A percentile compares a stretch with the other conserved stretches of the same genome.
phyloP scores from a whole-genome alignment of 2,888 invertebrate species.

The Erpobdella octoculata region DNA sequence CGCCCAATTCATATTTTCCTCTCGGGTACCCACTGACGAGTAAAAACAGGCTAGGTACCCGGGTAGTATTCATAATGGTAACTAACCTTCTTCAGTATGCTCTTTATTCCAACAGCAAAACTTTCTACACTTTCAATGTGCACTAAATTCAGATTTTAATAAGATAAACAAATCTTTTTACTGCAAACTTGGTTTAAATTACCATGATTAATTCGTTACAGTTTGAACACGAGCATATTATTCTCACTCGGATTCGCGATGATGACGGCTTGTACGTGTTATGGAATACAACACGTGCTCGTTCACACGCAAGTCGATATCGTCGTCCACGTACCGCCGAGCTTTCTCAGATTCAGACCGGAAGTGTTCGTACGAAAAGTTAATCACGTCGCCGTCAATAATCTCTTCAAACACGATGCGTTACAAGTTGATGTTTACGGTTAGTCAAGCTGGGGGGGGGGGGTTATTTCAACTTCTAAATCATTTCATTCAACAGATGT shows the following conservation, averaged over 20 bases:
- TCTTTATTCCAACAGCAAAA: no score
- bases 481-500: no score
- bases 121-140: no score
- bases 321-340: constrained; percentile 34
- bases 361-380: constrained; percentile 33
- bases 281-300: constrained; percentile 6
- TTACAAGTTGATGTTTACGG: constrained; percentile 34
- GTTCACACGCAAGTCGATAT: constrained; percentile 32
- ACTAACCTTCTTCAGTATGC: no score
- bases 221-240: constrained; percentile 34
- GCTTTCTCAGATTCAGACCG: constrained; percentile 34
- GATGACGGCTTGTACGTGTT: constrained; percentile 32
- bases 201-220: constrained; percentile 9
- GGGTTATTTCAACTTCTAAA: no score
- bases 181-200: no score
- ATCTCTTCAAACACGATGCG: constrained; percentile 16
- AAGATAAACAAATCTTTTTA: no score
- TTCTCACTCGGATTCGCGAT: constrained; percentile 27
- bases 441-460: constrained; percentile 19
- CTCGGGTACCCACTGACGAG: no score
- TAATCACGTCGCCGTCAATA: constrained; percentile 29
- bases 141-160: no score
- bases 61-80: no score
- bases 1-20: no score
- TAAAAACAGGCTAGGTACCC: no score